These are phyloP conservation scores for Anthoscopus minutus DNA, from an alignment of 2,113 vertebrate species.

Conservation along the genomic window DNA sequence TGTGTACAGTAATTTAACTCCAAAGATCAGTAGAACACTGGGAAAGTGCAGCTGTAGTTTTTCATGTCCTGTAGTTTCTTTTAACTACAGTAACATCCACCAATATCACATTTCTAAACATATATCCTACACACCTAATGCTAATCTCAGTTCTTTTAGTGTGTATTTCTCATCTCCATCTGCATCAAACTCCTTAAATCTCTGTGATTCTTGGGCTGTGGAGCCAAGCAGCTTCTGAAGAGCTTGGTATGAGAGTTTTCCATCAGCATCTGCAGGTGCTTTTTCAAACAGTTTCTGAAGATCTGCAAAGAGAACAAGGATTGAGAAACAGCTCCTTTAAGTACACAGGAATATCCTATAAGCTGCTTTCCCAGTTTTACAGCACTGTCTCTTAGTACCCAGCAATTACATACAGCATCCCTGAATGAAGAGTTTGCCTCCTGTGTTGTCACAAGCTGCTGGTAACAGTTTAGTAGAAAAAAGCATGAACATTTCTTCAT, in stretches of 20 bases:
- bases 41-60: slow-evolving; percentile 42
- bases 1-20: slow-evolving; percentile 49
- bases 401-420: background rate
- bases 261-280: slow-evolving; percentile 36
- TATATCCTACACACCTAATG: slow-evolving; percentile 62
- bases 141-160: slow-evolving; percentile 66
- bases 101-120: slow-evolving; percentile 21
- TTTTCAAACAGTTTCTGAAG: slow-evolving; percentile 69
- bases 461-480: background rate
- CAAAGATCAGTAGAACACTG: slow-evolving; percentile 30
- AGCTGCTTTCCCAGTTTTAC: background rate
- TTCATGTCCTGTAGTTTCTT: background rate
- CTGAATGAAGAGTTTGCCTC: background rate
- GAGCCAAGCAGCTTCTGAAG: slow-evolving; percentile 58
- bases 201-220: slow-evolving; percentile 30
- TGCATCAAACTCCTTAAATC: slow-evolving; percentile 63
- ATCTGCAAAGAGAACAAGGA: slow-evolving; percentile 57
- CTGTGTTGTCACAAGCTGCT: background rate
- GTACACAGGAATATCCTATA: background rate
- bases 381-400: background rate
- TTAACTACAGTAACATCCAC: slow-evolving; percentile 34
- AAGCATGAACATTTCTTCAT: background rate
- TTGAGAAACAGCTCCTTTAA: background rate
- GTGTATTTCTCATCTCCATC: slow-evolving; percentile 73
- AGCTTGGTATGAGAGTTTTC: slow-evolving; percentile 64